Conservation (phyloP, 2,113 vertebrate genomes). For the Oncorhynchus masou region DNA sequence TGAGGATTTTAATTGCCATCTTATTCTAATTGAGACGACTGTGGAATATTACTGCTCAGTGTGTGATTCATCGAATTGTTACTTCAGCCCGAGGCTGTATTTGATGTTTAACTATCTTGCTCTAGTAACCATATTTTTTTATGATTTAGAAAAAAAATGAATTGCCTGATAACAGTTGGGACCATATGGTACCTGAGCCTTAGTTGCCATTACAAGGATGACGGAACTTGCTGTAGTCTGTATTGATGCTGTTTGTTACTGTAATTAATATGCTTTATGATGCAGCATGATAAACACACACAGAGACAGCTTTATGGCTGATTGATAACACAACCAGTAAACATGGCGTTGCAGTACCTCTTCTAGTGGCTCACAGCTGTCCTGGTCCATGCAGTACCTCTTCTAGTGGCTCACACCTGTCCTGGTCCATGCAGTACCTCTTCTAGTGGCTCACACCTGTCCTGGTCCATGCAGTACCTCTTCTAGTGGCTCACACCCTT, state of each 20-base stretch:
- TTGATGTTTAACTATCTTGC: background rate
- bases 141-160: background rate
- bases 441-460: no score
- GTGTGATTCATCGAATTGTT: background rate
- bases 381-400: no score
- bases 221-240: background rate
- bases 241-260: background rate
- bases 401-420: no score
- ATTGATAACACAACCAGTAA: background rate
- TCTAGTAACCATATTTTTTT: background rate
- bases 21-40: background rate
- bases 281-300: background rate
- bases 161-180: background rate
- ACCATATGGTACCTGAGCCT: no score
- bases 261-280: background rate
- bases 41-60: background rate
- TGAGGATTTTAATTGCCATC: conserved; percentile 9
- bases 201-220: background rate
- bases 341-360: background rate
- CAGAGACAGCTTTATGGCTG: background rate
- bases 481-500: no score
- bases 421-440: no score
- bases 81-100: background rate
- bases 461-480: no score
- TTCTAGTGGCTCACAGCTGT: background rate